These are phyloP conservation scores for Enteromius fasciolatus DNA, from an alignment of 2,797 vertebrate species.

Conservation along the genomic window DNA sequence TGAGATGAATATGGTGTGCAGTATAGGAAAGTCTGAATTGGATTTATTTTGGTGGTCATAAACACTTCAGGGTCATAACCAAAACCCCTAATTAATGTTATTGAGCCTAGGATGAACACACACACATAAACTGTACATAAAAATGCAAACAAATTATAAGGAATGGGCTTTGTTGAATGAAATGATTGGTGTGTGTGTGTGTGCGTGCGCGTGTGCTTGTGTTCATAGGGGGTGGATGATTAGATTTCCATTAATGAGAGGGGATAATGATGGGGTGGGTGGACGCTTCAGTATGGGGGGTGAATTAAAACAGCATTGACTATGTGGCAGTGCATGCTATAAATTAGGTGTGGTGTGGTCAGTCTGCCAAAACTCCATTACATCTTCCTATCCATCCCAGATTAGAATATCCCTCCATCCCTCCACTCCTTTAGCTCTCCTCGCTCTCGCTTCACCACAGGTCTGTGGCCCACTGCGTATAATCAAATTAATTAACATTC, in stretches of 20 bases:
- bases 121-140: conserved; percentile 53
- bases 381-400: conserved; percentile 75
- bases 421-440: conserved; percentile 51
- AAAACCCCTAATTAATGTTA: conserved; percentile 69
- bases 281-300: conserved; percentile 66
- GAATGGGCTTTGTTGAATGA: conserved; percentile 39
- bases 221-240: conserved; percentile 59
- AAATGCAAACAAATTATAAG: conserved; percentile 62
- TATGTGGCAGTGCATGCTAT: conserved; percentile 83
- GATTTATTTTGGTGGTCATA: conserved; percentile 65
- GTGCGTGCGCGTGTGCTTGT: conserved; percentile 45
- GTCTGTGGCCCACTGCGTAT: conserved; percentile 68
- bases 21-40: conserved; percentile 23
- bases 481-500: conserved; percentile 85
- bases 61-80: conserved; percentile 66
- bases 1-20: not conserved
- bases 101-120: conserved; percentile 45
- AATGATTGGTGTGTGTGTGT: conserved; percentile 39
- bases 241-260: conserved; percentile 67
- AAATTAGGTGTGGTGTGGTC: conserved; percentile 78
- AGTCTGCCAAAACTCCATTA: conserved; percentile 76
- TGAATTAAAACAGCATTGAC: conserved; percentile 88
- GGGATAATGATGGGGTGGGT: conserved; percentile 62
- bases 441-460: conserved; percentile 40
- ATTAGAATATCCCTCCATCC: conserved; percentile 70